Evolutionary conservation across 1,140 invertebrate genomes (phyloP), one percentile per base, ranked within the genome.

Genomic region (Drosophila busckii): DNA sequence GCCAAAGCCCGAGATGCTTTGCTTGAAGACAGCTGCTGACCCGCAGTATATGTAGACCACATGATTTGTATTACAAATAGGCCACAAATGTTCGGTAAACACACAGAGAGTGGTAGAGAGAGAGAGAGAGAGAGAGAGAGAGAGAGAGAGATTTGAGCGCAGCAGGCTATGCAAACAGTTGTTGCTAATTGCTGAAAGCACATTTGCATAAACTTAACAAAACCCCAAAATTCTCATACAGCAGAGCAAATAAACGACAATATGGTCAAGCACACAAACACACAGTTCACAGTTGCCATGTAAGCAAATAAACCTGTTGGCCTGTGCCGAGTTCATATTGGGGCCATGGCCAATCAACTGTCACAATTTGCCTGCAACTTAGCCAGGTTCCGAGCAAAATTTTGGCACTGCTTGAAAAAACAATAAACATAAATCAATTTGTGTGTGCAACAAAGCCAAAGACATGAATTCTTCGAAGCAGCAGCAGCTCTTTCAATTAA

Each of bases 141-240:
- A 50, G 13, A 3, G 9, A 10, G 35, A 17, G 4, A 25, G 10
- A 9, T 10, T 2, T 4, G 19, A 22, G 41, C 46, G 48, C 34
- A 61, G 28, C 44, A 44, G 35, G 25, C 64, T 69, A 48, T 69
- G 49, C 75, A 80, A 80, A 80, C 75, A 80, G 82, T 80, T 82
- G 76, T 80, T 82, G 75, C 75, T 80, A 80, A 80, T 80, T 80
- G 75, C 75, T 63, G 60, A 75, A 66, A 82, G 75, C 60, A 75
- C 75, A 80, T 80, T 80, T 80, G 75, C 75, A 80, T 80, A 80
- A 80, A 82, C 75, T 80, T 82, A 80, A 75, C 76, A 75, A 82
- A 82, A 82, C 68, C 68, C 68, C 62, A 78, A 80, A 69, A 67
- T 63, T 78, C 70, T 60, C 71, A 48, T 55, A 38, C 32, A 66